These are phyloP conservation scores for Augiades crinisus DNA, from an alignment of 2,888 invertebrate genomes.

Conservation along the genomic window DNA sequence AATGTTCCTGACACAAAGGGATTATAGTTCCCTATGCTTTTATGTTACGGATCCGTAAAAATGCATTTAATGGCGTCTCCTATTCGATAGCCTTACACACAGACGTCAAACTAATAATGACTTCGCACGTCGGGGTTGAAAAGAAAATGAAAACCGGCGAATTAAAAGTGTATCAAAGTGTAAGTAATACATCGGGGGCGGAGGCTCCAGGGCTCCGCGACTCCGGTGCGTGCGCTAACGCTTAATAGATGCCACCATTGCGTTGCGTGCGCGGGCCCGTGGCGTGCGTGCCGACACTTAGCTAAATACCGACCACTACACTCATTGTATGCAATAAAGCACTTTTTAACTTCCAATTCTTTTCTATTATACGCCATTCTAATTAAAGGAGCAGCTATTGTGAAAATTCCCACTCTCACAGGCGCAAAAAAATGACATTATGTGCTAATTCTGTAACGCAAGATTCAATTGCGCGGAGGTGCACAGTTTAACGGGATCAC, in stretches of 20 bases:
- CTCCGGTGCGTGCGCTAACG: neutral
- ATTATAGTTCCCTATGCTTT: too few species aligned
- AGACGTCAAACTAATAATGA: too few species aligned
- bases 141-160: too few species aligned
- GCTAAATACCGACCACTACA: slow-evolving; percentile 41
- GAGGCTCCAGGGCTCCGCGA: neutral
- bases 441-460: slow-evolving; percentile 55
- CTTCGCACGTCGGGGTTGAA: too few species aligned
- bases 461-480: slow-evolving; percentile 43
- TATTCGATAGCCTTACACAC: too few species aligned
- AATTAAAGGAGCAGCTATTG: slow-evolving; percentile 57
- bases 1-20: too few species aligned
- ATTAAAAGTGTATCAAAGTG: neutral
- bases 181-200: too few species aligned
- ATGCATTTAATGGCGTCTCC: too few species aligned
- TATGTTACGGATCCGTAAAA: too few species aligned
- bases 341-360: slow-evolving; percentile 49
- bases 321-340: slow-evolving; percentile 53
- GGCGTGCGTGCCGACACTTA: slow-evolving; percentile 45
- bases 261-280: slow-evolving; percentile 28
- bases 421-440: slow-evolving; percentile 53
- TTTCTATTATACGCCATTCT: slow-evolving; percentile 51
- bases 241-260: slow-evolving; percentile 1
- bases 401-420: slow-evolving; percentile 61
- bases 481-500: slow-evolving; percentile 30